These are phyloP conservation scores for Brachionus koreanus DNA, from an alignment of 1,140 invertebrate species.

Conservation along the genomic window DNA sequence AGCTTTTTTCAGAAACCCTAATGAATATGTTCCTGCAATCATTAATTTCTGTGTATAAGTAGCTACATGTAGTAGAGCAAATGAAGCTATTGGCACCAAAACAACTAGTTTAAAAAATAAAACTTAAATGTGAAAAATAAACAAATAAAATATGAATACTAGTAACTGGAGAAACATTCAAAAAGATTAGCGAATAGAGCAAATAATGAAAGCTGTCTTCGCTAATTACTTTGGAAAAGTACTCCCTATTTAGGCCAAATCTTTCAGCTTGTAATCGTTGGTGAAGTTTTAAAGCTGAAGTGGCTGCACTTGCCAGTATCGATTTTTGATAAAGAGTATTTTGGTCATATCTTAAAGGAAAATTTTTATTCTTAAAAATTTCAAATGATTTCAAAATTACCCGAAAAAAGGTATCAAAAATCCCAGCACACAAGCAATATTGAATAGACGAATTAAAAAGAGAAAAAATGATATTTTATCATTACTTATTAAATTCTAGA, in stretches of 20 bases:
- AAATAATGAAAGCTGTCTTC: conserved; percentile 96
- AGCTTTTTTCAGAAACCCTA: conserved; percentile 2
- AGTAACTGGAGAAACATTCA: conserved; percentile 78
- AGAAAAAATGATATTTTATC: conserved; percentile 79
- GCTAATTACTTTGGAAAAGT: conserved; percentile 70
- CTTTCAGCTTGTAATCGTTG: conserved; percentile 72
- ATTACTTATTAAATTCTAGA: conserved; percentile 65
- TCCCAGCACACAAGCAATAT: conserved; percentile 73
- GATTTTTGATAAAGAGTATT: conserved; percentile 72
- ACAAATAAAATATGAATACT: conserved; percentile 68
- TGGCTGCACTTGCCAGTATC: conserved; percentile 82
- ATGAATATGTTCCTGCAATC: conserved; percentile 59
- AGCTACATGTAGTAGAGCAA: conserved; percentile 81
- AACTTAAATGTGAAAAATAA: conserved; percentile 50
- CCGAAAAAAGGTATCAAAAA: conserved; percentile 83
- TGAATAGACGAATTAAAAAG: conserved; percentile 75
- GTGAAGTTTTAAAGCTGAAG: conserved; percentile 84
- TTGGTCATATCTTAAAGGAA: conserved; percentile 34
- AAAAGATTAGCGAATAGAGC: conserved; percentile 85
- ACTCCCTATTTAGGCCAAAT: conserved; percentile 74
- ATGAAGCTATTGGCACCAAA: conserved; percentile 79
- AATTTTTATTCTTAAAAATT: not conserved
- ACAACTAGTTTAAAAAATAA: conserved; percentile 66
- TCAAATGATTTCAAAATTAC: conserved; percentile 60
- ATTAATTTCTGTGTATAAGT: conserved; percentile 80